phyloP scores from a whole-genome alignment of 2,888 invertebrate genomes.

The Geophilus truncorum region DNA sequence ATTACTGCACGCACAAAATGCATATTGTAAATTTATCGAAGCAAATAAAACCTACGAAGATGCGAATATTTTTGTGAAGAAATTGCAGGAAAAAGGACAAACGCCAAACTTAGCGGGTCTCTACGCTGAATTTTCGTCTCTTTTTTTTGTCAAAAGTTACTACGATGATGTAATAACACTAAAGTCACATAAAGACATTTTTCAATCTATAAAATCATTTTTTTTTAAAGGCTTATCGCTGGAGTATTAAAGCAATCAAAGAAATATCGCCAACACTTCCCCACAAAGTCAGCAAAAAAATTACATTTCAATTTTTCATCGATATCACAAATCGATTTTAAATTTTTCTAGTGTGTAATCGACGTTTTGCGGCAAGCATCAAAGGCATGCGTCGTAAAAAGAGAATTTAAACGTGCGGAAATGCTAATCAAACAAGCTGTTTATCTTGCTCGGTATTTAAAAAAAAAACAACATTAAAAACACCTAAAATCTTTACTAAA shows the following conservation, averaged over 20 bases:
- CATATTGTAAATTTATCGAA: conserved; percentile 71
- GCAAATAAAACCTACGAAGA: conserved; percentile 66
- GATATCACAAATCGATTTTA: too few species aligned
- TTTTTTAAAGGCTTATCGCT: conserved; percentile 57
- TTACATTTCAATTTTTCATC: too few species aligned
- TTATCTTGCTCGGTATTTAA: conserved; percentile 59
- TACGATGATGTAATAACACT: conserved; percentile 63
- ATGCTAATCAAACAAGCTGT: conserved; percentile 77
- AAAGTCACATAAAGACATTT: neutral
- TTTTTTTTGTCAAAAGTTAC: conserved; percentile 78
- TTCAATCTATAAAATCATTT: neutral
- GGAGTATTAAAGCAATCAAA: conserved; percentile 70
- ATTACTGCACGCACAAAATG: conserved; percentile 74
- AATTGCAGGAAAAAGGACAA: conserved; percentile 52
- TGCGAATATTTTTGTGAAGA: conserved; percentile 55
- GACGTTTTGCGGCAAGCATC: conserved; percentile 81
- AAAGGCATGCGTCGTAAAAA: conserved; percentile 79
- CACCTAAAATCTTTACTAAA: too few species aligned
- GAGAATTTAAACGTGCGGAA: conserved; percentile 75
- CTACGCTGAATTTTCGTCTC: conserved; percentile 74
- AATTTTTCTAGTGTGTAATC: conserved; percentile 53
- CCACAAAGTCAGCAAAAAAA: conserved; percentile 43
- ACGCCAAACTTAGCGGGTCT: conserved; percentile 61
- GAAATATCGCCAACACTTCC: conserved; percentile 53
- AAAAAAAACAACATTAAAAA: neutral